Evolutionary conservation across 30 jellyfish, hydroid and myxozoan genomes (phyloP).

Genomic region (Cassiopea andromeda): DNA sequence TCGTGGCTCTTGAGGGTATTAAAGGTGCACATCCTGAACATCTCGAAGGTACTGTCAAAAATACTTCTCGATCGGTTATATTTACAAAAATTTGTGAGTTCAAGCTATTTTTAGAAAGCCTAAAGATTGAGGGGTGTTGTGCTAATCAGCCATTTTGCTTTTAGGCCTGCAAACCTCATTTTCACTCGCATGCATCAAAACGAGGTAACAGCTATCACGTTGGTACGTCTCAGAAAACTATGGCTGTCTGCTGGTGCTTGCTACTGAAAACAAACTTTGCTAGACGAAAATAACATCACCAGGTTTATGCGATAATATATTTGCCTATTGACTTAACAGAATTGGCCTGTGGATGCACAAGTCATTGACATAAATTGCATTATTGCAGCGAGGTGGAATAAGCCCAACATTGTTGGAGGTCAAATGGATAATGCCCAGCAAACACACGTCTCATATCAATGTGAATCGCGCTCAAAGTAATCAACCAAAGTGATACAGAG

Average conservation of each 20-base stretch:
- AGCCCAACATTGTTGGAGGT: not conserved
- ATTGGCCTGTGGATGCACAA: slow-evolving; percentile 1
- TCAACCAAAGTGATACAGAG: not conserved
- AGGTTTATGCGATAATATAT: not conserved
- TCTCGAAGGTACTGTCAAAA: too few species aligned
- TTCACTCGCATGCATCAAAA: not conserved
- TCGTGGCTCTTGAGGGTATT: too few species aligned
- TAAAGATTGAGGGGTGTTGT: too few species aligned
- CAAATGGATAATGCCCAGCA: not conserved
- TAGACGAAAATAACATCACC: not conserved
- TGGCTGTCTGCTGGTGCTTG: not conserved
- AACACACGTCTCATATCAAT: not conserved
- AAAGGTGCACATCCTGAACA: too few species aligned
- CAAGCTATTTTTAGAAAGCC: too few species aligned
- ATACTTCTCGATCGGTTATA: too few species aligned
- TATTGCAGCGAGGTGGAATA: not conserved
- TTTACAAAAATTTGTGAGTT: too few species aligned
- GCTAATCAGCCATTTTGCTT: not conserved
- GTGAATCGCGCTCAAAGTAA: not conserved
- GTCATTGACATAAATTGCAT: not conserved
- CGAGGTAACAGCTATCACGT: not conserved
- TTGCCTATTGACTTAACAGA: not conserved
- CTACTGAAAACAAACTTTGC: not conserved
- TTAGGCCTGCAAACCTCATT: not conserved
- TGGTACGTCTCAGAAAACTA: not conserved